These are phyloP conservation scores for Cataglyphis rosenhaueri DNA, from an alignment of 2,888 invertebrate species.

Conservation along the genomic window DNA sequence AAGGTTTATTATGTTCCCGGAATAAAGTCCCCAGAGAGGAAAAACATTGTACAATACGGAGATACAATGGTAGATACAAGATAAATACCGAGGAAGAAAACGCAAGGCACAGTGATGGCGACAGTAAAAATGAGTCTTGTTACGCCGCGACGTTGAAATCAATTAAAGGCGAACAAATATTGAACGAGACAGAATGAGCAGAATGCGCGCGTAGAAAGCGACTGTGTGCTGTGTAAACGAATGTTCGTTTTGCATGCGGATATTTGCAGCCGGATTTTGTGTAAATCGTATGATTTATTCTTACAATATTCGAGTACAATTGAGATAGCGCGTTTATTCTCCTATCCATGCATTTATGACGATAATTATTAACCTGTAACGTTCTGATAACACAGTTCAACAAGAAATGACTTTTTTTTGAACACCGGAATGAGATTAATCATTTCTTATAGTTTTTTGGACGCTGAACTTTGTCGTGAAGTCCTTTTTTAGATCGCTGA, in stretches of 20 bases:
- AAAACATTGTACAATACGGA: slow-evolving; percentile 37
- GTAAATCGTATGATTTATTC: slow-evolving; percentile 45
- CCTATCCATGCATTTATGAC: neutral
- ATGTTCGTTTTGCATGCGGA: slow-evolving; percentile 15
- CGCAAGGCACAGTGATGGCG: neutral
- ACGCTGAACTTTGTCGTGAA: no score
- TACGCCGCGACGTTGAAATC: slow-evolving; percentile 32
- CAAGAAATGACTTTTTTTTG: no score
- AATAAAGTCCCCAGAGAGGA: slow-evolving; percentile 5
- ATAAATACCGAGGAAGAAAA: slow-evolving; percentile 44
- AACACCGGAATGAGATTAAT: no score
- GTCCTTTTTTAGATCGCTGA: no score
- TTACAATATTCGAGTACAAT: neutral
- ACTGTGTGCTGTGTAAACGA: slow-evolving; percentile 14
- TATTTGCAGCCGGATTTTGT: slow-evolving; percentile 14
- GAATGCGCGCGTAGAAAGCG: neutral
- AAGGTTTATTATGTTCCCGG: slow-evolving; percentile 37
- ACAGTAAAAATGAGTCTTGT: slow-evolving; percentile 32
- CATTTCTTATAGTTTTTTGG: no score
- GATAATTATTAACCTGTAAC: neutral
- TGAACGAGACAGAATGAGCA: slow-evolving; percentile 15
- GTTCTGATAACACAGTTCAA: neutral
- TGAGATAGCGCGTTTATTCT: slow-evolving; percentile 21
- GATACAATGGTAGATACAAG: slow-evolving; percentile 29
- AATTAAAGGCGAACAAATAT: slow-evolving; percentile 43